Percentiles rank a stretch among this genome's conserved stretches.
Evolutionary conservation across 92 coral and sea anemone species (phyloP).

Genomic region (Porites rus): DNA sequence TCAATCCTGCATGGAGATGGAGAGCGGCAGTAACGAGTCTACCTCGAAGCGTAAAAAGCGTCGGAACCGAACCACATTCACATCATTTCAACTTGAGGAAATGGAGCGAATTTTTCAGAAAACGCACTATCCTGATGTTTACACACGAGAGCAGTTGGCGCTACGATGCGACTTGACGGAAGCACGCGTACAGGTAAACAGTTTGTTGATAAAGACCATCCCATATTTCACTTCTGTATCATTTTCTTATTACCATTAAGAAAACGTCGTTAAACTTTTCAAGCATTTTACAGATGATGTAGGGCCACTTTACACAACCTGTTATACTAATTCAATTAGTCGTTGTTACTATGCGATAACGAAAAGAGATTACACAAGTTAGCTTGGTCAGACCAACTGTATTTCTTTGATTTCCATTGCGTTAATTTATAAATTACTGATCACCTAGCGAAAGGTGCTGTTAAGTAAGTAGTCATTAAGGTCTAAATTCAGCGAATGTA

Average conservation of each 20-base stretch:
- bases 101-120: constrained; percentile 99
- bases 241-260: background rate
- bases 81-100: constrained; percentile 98
- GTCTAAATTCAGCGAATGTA: no score
- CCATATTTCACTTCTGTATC: background rate
- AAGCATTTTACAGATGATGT: constrained; percentile 9
- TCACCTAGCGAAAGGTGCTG: no score
- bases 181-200: constrained; percentile 97
- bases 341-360: constrained; percentile 55
- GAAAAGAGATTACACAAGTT: constrained; percentile 35
- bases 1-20: constrained; percentile 88
- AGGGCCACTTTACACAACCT: constrained; percentile 59
- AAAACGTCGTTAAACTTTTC: background rate
- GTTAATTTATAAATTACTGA: no score
- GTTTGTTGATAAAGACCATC: background rate
- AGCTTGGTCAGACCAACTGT: background rate
- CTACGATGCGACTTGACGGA: constrained; percentile 97
- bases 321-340: constrained; percentile 67
- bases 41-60: constrained; percentile 97
- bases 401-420: background rate
- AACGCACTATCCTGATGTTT: constrained; percentile 99
- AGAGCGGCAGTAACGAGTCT: constrained; percentile 78
- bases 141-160: constrained; percentile 97
- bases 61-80: constrained; percentile 96
- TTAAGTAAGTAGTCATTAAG: no score